These are phyloP conservation scores for Rambutsinella grinnellia DNA, from an alignment of 2,888 invertebrate genomes.

Conservation along the genomic window DNA sequence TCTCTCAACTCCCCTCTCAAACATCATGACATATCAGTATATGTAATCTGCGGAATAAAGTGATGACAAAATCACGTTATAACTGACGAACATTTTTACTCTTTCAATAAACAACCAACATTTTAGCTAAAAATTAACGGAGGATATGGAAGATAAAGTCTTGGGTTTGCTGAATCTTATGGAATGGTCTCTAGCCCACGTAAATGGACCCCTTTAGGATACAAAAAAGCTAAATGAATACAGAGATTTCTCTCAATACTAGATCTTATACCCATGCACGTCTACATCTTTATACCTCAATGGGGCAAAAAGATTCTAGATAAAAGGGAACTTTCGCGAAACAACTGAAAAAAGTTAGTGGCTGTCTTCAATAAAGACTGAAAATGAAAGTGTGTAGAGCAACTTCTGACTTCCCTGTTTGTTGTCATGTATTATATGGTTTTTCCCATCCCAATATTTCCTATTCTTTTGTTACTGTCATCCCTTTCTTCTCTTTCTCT, in stretches of 20 bases:
- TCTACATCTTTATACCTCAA: neutral
- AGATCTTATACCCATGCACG: neutral
- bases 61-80: slow-evolving; percentile 2
- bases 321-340: too few species aligned
- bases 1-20: neutral
- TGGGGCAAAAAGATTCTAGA: neutral
- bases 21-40: neutral
- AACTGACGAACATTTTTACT: neutral
- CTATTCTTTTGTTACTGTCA: too few species aligned
- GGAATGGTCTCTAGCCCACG: neutral
- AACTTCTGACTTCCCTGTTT: too few species aligned
- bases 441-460: too few species aligned
- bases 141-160: neutral
- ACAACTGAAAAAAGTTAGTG: too few species aligned
- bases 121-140: neutral
- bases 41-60: neutral
- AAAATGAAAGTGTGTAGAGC: too few species aligned
- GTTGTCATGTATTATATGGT: too few species aligned
- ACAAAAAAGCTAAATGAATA: neutral
- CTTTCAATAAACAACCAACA: neutral
- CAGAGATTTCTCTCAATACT: neutral
- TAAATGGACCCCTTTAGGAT: neutral
- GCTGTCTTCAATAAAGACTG: too few species aligned
- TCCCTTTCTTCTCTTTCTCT: too few species aligned
- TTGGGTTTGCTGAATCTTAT: too few species aligned